These are phyloP conservation scores for Scaptomyza flava DNA, from an alignment of 2,888 invertebrate genomes.

Conservation along the genomic window DNA sequence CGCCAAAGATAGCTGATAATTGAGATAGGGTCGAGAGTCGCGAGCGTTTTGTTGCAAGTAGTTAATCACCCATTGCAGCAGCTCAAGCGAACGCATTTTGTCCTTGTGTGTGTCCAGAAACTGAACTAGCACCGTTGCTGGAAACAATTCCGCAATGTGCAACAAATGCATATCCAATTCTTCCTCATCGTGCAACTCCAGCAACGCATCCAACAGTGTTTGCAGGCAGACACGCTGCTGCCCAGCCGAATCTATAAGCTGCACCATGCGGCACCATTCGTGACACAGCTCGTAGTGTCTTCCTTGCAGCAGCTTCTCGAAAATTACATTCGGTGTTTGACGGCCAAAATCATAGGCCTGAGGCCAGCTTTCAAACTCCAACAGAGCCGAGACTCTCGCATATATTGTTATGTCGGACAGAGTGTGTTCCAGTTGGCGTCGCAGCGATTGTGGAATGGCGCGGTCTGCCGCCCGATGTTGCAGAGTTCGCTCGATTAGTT, in stretches of 20 bases:
- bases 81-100: slow-evolving; percentile 87
- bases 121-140: slow-evolving; percentile 86
- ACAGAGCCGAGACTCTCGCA: slow-evolving; percentile 86
- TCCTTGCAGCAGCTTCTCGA: slow-evolving; percentile 77
- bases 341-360: slow-evolving; percentile 85
- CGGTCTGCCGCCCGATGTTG: slow-evolving; percentile 84
- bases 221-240: slow-evolving; percentile 82
- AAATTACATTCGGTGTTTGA: slow-evolving; percentile 80
- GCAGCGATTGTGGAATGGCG: slow-evolving; percentile 75
- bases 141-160: slow-evolving; percentile 87
- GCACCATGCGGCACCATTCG: slow-evolving; percentile 89
- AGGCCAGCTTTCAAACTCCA: slow-evolving; percentile 87
- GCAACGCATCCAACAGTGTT: slow-evolving; percentile 72
- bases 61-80: slow-evolving; percentile 88
- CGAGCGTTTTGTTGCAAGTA: slow-evolving; percentile 85
- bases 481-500: slow-evolving; percentile 84
- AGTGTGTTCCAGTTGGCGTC: slow-evolving; percentile 85
- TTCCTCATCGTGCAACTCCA: slow-evolving; percentile 71
- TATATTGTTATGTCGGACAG: slow-evolving; percentile 88
- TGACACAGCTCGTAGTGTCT: slow-evolving; percentile 86
- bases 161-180: slow-evolving; percentile 83
- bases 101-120: slow-evolving; percentile 88
- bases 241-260: slow-evolving; percentile 68
- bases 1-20: slow-evolving; percentile 88
- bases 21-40: slow-evolving; percentile 85